A percentile compares a stretch with the other conserved stretches of the same genome.
Evolutionary conservation across 2,888 invertebrate genomes (phyloP).

Genomic region (Polyommatus iphigenia): DNA sequence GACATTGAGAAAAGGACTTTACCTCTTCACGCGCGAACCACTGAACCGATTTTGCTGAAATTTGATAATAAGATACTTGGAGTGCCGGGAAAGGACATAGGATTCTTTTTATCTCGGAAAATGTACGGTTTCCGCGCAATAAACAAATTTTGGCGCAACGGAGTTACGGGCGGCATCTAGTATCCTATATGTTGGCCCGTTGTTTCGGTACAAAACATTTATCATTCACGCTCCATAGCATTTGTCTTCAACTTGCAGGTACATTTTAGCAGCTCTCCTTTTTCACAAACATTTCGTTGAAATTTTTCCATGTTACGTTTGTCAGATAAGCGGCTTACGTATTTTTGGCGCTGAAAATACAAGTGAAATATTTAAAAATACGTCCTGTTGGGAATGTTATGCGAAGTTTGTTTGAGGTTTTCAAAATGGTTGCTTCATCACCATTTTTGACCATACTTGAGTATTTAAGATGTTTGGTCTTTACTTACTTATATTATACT

Average conservation of each 20-base stretch:
- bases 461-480: too few relatives aligned
- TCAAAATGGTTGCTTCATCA: background rate
- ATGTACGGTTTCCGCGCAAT: too few relatives aligned
- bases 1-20: too few relatives aligned
- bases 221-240: conserved; percentile 38
- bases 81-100: too few relatives aligned
- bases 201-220: conserved; percentile 36
- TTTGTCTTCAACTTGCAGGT: conserved; percentile 38
- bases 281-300: conserved; percentile 21
- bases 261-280: conserved; percentile 36
- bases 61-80: too few relatives aligned
- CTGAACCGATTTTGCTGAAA: too few relatives aligned
- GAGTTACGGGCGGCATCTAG: too few relatives aligned
- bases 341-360: conserved; percentile 19
- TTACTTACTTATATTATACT: background rate
- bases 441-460: too few relatives aligned
- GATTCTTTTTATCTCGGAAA: too few relatives aligned
- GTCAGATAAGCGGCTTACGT: conserved; percentile 22
- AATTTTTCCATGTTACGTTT: conserved; percentile 26
- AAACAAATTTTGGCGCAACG: too few relatives aligned
- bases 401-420: background rate
- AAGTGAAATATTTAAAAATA: conserved; percentile 18
- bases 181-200: background rate
- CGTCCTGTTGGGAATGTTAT: background rate
- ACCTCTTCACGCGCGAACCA: too few relatives aligned